These are phyloP conservation scores for Alcedo atthis DNA, from an alignment of 2,797 vertebrate genomes.

Conservation along the genomic window DNA sequence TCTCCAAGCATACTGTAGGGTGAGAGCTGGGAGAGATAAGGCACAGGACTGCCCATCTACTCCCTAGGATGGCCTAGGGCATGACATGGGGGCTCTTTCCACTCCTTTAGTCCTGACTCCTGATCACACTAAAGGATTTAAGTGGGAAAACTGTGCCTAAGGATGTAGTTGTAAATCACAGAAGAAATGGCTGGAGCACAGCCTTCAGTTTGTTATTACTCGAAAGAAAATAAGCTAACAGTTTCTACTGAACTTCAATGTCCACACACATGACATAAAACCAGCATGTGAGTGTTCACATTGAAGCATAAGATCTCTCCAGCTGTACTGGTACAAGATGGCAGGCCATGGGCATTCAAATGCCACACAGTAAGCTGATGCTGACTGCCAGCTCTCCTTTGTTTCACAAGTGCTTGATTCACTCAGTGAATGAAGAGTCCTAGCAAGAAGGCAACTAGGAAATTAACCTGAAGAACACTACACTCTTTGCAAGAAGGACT, in stretches of 20 bases:
- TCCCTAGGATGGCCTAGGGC: not conserved
- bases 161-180: not conserved
- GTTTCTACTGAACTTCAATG: not conserved
- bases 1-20: not conserved
- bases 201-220: not conserved
- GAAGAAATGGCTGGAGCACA: not conserved
- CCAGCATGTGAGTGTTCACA: fast-evolving
- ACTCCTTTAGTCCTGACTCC: not conserved
- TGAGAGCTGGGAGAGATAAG: not conserved
- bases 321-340: not conserved
- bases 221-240: not conserved
- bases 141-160: not conserved
- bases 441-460: not conserved
- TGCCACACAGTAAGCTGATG: not conserved
- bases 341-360: not conserved
- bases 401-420: not conserved
- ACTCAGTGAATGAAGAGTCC: not conserved
- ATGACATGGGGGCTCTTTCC: not conserved
- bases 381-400: not conserved
- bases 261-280: not conserved
- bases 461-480: not conserved
- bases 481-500: not conserved
- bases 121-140: not conserved
- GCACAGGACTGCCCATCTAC: not conserved
- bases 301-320: not conserved